Evolutionary conservation across 2,797 vertebrate genomes (phyloP).

Genomic region (Furcifer pardalis): DNA sequence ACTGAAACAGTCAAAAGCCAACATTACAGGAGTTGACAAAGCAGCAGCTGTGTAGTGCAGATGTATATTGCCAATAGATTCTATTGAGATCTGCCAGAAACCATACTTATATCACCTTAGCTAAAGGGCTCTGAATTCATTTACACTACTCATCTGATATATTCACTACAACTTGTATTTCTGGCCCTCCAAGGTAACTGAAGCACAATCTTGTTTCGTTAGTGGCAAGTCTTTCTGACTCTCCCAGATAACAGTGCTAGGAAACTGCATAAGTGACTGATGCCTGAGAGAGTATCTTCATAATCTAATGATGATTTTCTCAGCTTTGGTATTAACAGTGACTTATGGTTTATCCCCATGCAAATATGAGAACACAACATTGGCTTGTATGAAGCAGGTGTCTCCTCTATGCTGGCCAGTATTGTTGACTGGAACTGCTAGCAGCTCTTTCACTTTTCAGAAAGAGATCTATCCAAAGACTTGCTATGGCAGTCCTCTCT

Average conservation of each 20-base stretch:
- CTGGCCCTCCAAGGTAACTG: background rate
- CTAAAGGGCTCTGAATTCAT: background rate
- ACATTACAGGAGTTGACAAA: background rate
- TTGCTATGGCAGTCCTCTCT: background rate
- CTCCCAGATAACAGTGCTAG: background rate
- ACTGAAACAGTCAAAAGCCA: background rate
- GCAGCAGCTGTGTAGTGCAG: background rate
- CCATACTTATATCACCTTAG: background rate
- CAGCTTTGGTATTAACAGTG: background rate
- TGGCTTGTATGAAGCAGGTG: background rate
- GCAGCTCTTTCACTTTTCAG: background rate
- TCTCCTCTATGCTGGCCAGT: background rate
- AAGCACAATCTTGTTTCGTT: background rate
- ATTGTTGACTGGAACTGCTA: background rate
- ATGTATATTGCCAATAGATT: background rate
- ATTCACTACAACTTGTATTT: background rate
- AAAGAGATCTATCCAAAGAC: background rate
- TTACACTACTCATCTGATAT: background rate
- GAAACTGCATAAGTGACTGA: background rate
- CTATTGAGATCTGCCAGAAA: background rate
- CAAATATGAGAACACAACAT: background rate
- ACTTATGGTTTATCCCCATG: background rate
- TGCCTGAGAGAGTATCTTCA: background rate
- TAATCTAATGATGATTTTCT: background rate
- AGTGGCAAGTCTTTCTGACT: background rate